Conservation (phyloP, 2,797 vertebrate genomes). For the Chaenodraco wilsoni region DNA sequence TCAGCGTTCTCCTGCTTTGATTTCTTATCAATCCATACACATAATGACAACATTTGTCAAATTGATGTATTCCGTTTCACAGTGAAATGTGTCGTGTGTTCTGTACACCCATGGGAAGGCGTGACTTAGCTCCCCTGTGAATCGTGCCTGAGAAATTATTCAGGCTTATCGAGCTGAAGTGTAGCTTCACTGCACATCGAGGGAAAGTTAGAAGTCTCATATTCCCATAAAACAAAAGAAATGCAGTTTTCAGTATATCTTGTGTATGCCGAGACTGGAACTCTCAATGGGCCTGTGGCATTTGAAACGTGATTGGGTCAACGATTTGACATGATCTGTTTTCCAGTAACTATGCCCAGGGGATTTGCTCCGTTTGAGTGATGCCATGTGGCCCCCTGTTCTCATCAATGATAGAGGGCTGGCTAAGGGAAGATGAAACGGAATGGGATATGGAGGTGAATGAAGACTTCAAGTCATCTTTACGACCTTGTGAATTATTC, state of each 20-base stretch:
- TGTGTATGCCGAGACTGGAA: conserved; percentile 29
- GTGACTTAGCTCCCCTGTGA: conserved; percentile 4
- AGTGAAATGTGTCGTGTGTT: conserved; percentile 21
- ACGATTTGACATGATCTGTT: conserved; percentile 74
- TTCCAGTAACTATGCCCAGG: conserved; percentile 67
- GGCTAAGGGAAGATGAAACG: conserved; percentile 75
- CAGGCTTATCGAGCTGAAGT: conserved; percentile 43
- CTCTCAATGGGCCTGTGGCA: conserved; percentile 58
- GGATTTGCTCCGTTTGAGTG: conserved; percentile 72
- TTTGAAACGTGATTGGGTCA: conserved; percentile 76
- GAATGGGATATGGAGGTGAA: conserved; percentile 74
- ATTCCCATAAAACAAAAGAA: conserved; percentile 14
- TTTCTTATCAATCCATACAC: conserved; percentile 59
- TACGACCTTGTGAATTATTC: conserved; percentile 78
- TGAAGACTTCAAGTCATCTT: conserved; percentile 72
- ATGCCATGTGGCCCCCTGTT: conserved; percentile 58
- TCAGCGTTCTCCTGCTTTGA: conserved; percentile 43
- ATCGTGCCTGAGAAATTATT: conserved; percentile 39
- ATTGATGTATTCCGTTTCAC: conserved; percentile 38
- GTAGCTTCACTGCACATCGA: conserved; percentile 46
- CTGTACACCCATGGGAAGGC: conserved; percentile 20
- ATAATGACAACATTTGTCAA: conserved; percentile 49
- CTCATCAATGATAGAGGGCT: conserved; percentile 77
- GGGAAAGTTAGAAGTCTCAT: conserved; percentile 34
- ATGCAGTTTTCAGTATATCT: conserved; percentile 13